Evolutionary conservation across 2,888 invertebrate genomes (phyloP), one percentile per base, ranked within the genome.

Genomic region (Spialia ferax): DNA sequence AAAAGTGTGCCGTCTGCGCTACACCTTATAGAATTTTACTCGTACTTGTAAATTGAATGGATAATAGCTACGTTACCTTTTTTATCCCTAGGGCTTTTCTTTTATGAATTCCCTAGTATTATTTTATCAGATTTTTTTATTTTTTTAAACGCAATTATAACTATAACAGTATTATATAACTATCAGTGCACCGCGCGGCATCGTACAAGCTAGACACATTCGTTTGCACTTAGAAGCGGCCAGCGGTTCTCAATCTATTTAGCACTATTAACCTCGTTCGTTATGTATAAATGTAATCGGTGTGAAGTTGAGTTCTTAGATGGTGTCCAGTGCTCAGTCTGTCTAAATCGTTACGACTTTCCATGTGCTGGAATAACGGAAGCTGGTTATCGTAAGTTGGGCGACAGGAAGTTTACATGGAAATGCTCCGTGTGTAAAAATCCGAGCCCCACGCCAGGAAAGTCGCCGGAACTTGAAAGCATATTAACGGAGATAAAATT

Each of bases 291-390:
- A 22, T 57, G 57, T 22, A 38, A 57, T 20, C 1, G 55, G 20
- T 56, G 55, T 18, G 32, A 56, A 15, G 18, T n/a, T 2, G 55
- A 56, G 10, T 56, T 56, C 11, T 10, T 20, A 1, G 55, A 56
- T 6, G 55, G 55, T 6, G 55, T 32, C 18, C 55, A 56, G 55
- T 56, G 55, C 32, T 56, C 55, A 20, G 18, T 56, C 20, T 56
- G 55, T 4, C 32, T 32, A 3, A 20, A 35, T 18, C n/a, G 55
- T 15, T 56, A 56, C 11, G 55, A 56, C 4, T 56, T 56, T 35
- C 55, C 55, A 18, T 56, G 55, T 32, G 55, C 55, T 32, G 55
- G 55, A 11, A 56, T 56, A 35, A 56, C 55, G 18, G 55, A 56
- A 35, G 32, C 32, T 18, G 55, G 55, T 4, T 56, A 11, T n/a